Base-by-base conservation (phyloP, 2,797 vertebrate species). In the Pygocentrus nattereri region DNA sequence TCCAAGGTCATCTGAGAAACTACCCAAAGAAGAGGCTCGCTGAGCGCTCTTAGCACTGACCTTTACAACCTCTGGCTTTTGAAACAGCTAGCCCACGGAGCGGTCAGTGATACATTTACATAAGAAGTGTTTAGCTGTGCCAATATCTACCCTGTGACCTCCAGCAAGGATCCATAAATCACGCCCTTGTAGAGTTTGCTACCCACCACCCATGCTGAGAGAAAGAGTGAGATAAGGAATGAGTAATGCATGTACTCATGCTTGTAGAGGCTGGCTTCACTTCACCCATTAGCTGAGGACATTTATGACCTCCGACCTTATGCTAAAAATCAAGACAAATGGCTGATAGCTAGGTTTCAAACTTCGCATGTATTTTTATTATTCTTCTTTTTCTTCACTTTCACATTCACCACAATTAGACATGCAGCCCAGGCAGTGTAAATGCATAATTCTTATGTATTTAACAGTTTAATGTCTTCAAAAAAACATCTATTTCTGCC, bases 41-140 rank as follows among this genome's bases (percentile, higher is more conserved):
- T 31, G 47, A 74, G 49, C 19, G 74, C 74, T 54, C 71, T 50
- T 84, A 70, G 59, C 70, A 7, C 65, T 56, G 61, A 82, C 83
- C 68, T 85, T 62, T n/a, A 47, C n/a, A 68, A 82, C 75, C 73
- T 78, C 67, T 83, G 76, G 82, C 70, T 84, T 38, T 31, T 81
- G 75, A 85, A 81, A 79, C 71, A 73, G 59, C 54, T 19, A 65
- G 78, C 78, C 62, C 84, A 69, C 52, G 56, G 80, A 44, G 58
- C 25, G 59, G 58, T 61, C 83, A 80, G 65, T 78, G 64, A 83
- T 78, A 71, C 50, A 71, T 83, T 79, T 74, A 71, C 83, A 84
- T 82, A 79, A 75, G 76, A 72, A 86, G 52, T 75, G 59, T 82
- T 86, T 64, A 61, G 76, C 81, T 82, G 79, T 82, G 74, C 80